Evolutionary conservation across 1,140 invertebrate genomes (phyloP).

Genomic region (Pogonomyrmex barbatus): DNA sequence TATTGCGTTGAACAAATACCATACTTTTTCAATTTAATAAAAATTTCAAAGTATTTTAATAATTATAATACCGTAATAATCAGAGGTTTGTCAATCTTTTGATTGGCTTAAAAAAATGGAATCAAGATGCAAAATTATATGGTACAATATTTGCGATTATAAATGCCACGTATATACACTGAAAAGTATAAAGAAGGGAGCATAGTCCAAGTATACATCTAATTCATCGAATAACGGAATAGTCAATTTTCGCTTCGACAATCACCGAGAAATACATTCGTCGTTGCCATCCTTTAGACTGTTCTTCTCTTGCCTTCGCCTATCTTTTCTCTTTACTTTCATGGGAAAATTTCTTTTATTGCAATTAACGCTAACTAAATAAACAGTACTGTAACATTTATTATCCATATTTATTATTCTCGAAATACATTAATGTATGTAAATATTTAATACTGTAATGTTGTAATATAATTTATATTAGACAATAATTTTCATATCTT

Average conservation of each 20-base stretch:
- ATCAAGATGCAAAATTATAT: background rate
- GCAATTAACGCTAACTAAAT: slow-evolving; percentile 24
- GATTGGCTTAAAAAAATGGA: background rate
- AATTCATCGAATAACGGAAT: slow-evolving; percentile 63
- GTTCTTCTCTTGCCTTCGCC: background rate
- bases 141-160: background rate
- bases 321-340: slow-evolving; percentile 12
- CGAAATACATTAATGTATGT: background rate
- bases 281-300: background rate
- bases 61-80: background rate
- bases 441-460: slow-evolving; percentile 7
- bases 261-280: slow-evolving; percentile 33
- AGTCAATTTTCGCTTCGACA: slow-evolving; percentile 45
- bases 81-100: background rate
- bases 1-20: background rate
- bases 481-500: background rate
- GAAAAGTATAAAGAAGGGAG: background rate
- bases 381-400: background rate
- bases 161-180: slow-evolving; percentile 7
- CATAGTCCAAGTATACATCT: slow-evolving; percentile 31
- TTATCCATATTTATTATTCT: background rate
- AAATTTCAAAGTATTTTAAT: slow-evolving; percentile 8
- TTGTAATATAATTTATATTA: background rate
- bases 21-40: background rate
- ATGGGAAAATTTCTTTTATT: background rate